Evolutionary conservation across 2,113 vertebrate species (phyloP).

Genomic region (Colius striatus): DNA sequence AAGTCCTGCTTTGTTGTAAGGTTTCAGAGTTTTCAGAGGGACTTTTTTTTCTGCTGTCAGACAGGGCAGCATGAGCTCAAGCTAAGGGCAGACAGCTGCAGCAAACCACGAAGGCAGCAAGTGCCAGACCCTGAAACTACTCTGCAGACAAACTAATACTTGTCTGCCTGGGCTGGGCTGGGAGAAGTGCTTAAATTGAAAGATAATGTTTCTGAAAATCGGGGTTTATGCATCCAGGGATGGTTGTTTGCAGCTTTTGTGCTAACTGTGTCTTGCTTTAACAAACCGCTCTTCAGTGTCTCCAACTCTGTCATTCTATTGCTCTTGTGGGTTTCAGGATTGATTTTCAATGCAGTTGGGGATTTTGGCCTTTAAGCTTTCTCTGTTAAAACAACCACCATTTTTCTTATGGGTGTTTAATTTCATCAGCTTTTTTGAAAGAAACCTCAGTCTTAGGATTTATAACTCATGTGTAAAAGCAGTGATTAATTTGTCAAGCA

Average conservation of each 20-base stretch:
- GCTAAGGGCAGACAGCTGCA: not conserved
- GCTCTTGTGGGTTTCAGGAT: not conserved
- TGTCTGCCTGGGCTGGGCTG: not conserved
- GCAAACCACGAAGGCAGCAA: not conserved
- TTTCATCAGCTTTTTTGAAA: not conserved
- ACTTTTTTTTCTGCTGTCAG: not conserved
- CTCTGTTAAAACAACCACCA: not conserved
- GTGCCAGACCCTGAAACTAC: not conserved
- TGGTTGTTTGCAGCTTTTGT: not conserved
- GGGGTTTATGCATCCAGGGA: not conserved
- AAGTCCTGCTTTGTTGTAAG: not conserved
- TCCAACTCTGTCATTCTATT: not conserved
- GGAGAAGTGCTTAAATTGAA: not conserved
- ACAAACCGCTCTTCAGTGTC: not conserved
- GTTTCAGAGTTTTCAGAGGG: not conserved
- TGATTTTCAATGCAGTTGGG: not conserved
- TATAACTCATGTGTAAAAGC: not conserved
- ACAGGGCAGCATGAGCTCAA: not conserved
- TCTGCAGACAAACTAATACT: not conserved
- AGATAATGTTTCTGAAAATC: not conserved
- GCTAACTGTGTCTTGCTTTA: not conserved
- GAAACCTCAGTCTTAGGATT: not conserved
- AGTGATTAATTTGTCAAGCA: not conserved
- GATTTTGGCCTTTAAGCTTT: not conserved
- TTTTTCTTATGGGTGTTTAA: not conserved